Base-by-base conservation (phyloP, 2,888 invertebrate species). In the Eupeodes latifasciatus region DNA sequence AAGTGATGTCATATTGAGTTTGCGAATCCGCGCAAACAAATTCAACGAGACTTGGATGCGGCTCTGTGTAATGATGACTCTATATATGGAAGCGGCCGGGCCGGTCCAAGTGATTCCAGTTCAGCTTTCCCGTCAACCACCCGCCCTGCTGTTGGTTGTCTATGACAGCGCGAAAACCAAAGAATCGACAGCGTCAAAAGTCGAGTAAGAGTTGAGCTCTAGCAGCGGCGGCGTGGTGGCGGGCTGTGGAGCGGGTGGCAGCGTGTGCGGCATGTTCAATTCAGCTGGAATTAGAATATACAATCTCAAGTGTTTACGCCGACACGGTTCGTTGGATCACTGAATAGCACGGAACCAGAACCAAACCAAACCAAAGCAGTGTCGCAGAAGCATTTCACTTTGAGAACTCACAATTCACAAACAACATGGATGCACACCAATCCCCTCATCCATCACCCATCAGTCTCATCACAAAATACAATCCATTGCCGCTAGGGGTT, bases 1-100 rank as follows among this genome's bases (percentile, higher is more conserved):
- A 77, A 76, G 76, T 88, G 81, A 88, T 88, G 87, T 88, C 87
- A 88, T 84, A 84, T 88, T 78, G 74, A 81, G 77, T 77, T 84
- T 81, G 77, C 57, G 61, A 81, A 84, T 88, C 81, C 76, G 67
- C 62, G 51, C 80, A 83, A 83, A 82, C 81, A 86, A 77, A 79
- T 78, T 78, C 57, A 34, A 19, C 62, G 51, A 49, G 44, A 44
- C 64, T 49, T 72, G 76, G 53, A 59, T 66, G 51, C 49, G 69
- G 47, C 47, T 16, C 44, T 34, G 5, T 72, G 59, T 72, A 72
- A 59, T 72, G 72, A 59, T 72, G 72, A 59, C 72, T 72, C 49
- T 67, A 12, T 47, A 14, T 61, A 19, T 55, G 55, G 59, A 27
- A 78, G 59, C 79, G 62, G 47, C 75, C 76, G 47, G 61, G 27